Percentiles rank a stretch among this genome's conserved stretches.
phyloP scores from a whole-genome alignment of 2,113 vertebrate species.

The Danionella cerebrum region DNA sequence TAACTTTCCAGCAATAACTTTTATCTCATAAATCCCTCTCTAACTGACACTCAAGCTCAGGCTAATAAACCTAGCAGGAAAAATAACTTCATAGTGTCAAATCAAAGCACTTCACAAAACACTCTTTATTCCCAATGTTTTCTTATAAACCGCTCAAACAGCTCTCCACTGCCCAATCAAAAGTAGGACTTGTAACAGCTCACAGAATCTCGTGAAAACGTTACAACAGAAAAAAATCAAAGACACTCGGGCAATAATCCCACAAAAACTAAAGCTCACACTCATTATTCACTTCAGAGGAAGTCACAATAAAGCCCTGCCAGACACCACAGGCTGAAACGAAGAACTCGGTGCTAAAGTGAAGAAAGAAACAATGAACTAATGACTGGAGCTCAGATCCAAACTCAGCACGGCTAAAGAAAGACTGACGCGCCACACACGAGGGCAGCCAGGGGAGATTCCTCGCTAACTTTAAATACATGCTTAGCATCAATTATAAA shows the following conservation, averaged over 20 bases:
- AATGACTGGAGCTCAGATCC: background rate
- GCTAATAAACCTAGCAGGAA: constrained; percentile 12
- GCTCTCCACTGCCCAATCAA: constrained; percentile 12
- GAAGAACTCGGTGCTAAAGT: background rate
- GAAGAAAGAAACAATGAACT: background rate
- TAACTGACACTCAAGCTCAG: background rate
- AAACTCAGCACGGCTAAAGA: background rate
- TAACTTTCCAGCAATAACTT: constrained; percentile 8
- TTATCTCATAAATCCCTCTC: background rate
- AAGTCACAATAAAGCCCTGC: background rate
- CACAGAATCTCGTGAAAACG: background rate
- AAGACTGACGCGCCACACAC: background rate
- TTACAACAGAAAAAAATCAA: background rate
- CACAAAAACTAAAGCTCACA: background rate
- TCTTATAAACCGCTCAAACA: background rate
- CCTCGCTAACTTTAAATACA: background rate
- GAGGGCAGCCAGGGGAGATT: background rate
- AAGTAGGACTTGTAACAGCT: background rate
- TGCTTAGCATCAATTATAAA: too few species aligned
- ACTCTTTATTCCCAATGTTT: background rate
- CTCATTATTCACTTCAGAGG: background rate
- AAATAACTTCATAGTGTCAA: background rate
- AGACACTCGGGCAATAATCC: background rate
- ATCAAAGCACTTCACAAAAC: background rate
- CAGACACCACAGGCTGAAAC: background rate